A percentile compares a stretch with the other conserved stretches of the same genome.
Conservation (phyloP, 2,888 invertebrate genomes). For the Ptychoptera albimana region DNA sequence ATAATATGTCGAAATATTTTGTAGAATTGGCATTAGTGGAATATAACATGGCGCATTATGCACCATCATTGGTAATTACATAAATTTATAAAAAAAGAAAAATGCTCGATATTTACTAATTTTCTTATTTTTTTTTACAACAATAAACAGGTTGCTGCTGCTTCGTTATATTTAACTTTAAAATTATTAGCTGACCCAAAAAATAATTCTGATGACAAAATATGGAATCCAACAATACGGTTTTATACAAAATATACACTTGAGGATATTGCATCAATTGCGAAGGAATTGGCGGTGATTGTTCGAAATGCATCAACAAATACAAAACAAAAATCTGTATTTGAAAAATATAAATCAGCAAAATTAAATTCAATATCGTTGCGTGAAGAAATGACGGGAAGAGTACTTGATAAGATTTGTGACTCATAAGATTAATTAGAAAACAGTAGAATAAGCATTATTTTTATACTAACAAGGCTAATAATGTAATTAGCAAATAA, state of each 20-base stretch:
- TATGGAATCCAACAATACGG: slow-evolving; percentile 60
- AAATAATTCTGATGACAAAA: slow-evolving; percentile 26
- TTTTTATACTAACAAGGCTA: too few relatives aligned
- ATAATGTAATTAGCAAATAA: too few relatives aligned
- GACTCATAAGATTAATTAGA: too few relatives aligned
- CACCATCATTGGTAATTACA: slow-evolving; percentile 73
- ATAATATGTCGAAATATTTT: slow-evolving; percentile 79
- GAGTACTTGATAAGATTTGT: too few relatives aligned
- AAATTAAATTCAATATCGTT: too few relatives aligned
- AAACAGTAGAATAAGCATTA: too few relatives aligned
- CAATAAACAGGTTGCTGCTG: slow-evolving; percentile 22
- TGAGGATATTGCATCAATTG: slow-evolving; percentile 48
- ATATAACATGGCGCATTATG: slow-evolving; percentile 58
- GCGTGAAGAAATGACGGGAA: too few relatives aligned
- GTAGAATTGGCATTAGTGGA: slow-evolving; percentile 72
- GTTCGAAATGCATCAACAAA: slow-evolving; percentile 44
- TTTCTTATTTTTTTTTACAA: slow-evolving; percentile 1
- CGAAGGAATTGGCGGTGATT: slow-evolving; percentile 50
- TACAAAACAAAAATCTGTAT: too few relatives aligned
- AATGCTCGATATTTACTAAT: not conserved
- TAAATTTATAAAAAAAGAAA: slow-evolving; percentile 25
- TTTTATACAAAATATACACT: slow-evolving; percentile 64
- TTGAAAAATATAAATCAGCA: too few relatives aligned
- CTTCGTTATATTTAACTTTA: slow-evolving; percentile 24
- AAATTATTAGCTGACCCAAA: slow-evolving; percentile 20